A percentile compares a stretch with the other conserved stretches of the same genome.
Evolutionary conservation across 2,797 vertebrate species (phyloP).

Genomic region (Spea hammondii): DNA sequence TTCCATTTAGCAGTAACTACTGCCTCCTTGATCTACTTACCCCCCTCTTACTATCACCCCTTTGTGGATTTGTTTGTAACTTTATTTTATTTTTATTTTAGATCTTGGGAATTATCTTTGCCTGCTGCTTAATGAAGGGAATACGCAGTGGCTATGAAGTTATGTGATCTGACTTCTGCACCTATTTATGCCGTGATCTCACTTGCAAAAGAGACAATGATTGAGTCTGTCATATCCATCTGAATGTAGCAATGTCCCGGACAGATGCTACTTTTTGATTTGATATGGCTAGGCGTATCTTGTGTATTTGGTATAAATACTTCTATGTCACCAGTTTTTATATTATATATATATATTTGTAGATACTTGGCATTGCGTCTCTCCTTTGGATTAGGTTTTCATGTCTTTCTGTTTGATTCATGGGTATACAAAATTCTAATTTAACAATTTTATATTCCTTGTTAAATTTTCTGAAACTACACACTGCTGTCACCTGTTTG

Average conservation of each 20-base stretch:
- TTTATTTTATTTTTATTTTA: constrained; percentile 54
- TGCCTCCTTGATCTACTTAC: too few relatives aligned
- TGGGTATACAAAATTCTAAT: background rate
- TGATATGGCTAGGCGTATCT: constrained; percentile 14
- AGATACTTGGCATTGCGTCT: constrained; percentile 8
- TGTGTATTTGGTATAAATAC: constrained; percentile 27
- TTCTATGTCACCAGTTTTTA: constrained; percentile 17
- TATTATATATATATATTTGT: constrained; percentile 29
- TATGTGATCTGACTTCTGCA: constrained; percentile 71
- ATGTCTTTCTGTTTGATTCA: constrained; percentile 2
- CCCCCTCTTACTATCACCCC: too few relatives aligned
- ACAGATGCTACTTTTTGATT: constrained; percentile 1
- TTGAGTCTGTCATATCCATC: background rate
- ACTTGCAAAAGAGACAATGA: constrained; percentile 12
- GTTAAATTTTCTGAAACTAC: background rate
- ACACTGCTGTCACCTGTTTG: background rate
- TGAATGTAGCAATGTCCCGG: background rate
- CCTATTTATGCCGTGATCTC: constrained; percentile 24
- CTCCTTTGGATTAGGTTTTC: background rate
- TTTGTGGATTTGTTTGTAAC: background rate
- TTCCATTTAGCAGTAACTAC: too few relatives aligned
- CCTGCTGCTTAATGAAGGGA: constrained; percentile 85
- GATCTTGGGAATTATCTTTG: constrained; percentile 82
- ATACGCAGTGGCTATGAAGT: constrained; percentile 90
- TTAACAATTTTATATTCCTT: background rate